A percentile compares a stretch with the other conserved stretches of the same genome.
Conservation (phyloP, 2,888 invertebrate species). For the Chirona hameri region DNA sequence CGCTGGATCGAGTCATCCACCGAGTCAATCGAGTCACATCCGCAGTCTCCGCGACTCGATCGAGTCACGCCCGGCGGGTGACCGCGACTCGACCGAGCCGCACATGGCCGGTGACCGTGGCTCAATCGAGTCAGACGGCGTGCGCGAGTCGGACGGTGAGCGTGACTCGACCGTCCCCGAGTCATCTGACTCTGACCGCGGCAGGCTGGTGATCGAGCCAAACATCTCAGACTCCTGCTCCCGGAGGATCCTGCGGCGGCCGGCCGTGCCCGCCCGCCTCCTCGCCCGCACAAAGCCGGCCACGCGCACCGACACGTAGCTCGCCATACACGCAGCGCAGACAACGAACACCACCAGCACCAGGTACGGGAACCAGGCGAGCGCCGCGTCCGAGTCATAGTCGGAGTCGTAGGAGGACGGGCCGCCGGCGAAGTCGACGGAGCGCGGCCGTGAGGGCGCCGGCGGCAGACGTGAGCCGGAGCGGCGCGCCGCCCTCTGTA, state of each 20-base stretch:
- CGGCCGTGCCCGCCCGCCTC: conserved; percentile 66
- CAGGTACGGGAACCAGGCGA: conserved; percentile 63
- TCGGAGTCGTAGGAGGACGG: not conserved
- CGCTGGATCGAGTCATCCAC: too few species aligned
- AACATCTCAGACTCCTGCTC: conserved; percentile 48
- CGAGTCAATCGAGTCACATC: too few species aligned
- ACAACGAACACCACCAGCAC: conserved; percentile 74
- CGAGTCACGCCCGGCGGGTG: conserved; percentile 2
- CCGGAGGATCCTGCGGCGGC: conserved; percentile 63
- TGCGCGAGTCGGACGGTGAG: too few species aligned
- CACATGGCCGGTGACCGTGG: not conserved
- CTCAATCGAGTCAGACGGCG: not conserved
- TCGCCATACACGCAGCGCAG: conserved; percentile 78
- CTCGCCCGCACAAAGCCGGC: conserved; percentile 73
- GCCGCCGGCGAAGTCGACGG: conserved; percentile 35
- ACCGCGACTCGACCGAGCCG: not conserved
- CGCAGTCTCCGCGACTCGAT: not conserved
- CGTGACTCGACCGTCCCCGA: not conserved
- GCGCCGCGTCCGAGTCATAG: conserved; percentile 3
- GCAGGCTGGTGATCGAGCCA: conserved; percentile 4
- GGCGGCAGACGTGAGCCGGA: conserved; percentile 61
- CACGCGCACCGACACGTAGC: conserved; percentile 61
- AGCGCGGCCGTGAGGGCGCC: conserved; percentile 52
- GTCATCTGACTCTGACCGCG: not conserved
- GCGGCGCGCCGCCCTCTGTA: conserved; percentile 70